Evolutionary conservation across 2,113 vertebrate genomes (phyloP).

Genomic region (Plestiodon gilberti): DNA sequence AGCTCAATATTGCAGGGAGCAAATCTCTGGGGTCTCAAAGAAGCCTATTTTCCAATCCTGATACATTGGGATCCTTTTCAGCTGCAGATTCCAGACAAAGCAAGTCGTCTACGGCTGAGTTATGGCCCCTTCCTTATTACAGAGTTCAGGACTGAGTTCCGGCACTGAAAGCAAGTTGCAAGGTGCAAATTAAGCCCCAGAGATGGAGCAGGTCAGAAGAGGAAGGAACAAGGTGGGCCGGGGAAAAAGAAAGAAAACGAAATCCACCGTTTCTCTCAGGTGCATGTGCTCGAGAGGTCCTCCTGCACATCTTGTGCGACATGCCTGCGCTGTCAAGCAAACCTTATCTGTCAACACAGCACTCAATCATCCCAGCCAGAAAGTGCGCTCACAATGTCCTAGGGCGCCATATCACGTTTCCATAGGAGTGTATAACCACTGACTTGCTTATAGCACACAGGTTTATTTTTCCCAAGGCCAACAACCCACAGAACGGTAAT

Average conservation of each 20-base stretch:
- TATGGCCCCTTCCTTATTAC: too few species aligned
- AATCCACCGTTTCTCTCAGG: neutral
- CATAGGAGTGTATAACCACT: constrained; percentile 6
- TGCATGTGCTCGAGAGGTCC: neutral
- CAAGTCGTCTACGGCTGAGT: too few species aligned
- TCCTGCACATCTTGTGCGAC: constrained; percentile 18
- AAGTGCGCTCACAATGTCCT: constrained; percentile 6
- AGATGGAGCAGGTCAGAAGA: neutral
- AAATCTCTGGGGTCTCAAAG: too few species aligned
- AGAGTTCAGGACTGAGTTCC: too few species aligned
- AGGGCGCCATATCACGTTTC: constrained; percentile 3
- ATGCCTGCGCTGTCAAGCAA: neutral
- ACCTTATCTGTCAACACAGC: neutral
- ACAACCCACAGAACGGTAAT: neutral
- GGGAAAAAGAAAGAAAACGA: neutral
- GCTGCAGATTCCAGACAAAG: too few species aligned
- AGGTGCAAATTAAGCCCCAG: neutral
- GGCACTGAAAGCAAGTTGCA: too few species aligned
- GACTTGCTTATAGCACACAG: neutral
- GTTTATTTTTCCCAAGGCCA: constrained; percentile 11
- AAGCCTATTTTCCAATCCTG: too few species aligned
- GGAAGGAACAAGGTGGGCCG: neutral
- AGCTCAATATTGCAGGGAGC: too few species aligned
- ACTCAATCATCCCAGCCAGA: neutral
- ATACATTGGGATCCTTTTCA: too few species aligned